Percentiles rank a stretch among this genome's conserved stretches.
Evolutionary conservation across 2,113 vertebrate genomes (phyloP).

Genomic region (Toxotes jaculatrix): DNA sequence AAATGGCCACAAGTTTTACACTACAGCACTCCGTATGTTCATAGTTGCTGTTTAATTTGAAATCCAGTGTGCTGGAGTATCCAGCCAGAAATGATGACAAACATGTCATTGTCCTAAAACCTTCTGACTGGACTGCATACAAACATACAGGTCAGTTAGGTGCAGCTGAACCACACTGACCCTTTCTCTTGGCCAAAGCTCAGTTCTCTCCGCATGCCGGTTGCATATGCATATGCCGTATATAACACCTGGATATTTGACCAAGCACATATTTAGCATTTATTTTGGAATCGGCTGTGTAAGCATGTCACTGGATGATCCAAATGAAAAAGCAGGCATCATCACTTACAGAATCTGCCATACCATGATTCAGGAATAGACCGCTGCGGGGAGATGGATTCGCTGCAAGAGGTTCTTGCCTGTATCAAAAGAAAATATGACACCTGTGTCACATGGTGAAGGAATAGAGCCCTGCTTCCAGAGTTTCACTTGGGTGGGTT

Average conservation of each 20-base stretch:
- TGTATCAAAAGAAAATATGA: conserved; percentile 47
- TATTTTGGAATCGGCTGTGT: conserved; percentile 17
- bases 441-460: conserved; percentile 56
- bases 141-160: background rate
- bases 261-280: conserved; percentile 14
- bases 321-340: conserved; percentile 44
- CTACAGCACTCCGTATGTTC: background rate
- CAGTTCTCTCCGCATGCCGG: background rate
- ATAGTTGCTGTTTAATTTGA: background rate
- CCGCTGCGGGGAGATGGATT: conserved; percentile 17
- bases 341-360: conserved; percentile 30
- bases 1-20: background rate
- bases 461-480: conserved; percentile 34
- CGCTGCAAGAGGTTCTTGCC: conserved; percentile 34
- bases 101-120: background rate
- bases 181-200: background rate
- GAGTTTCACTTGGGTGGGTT: conserved; percentile 66
- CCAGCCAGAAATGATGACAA: background rate
- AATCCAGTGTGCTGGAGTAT: background rate
- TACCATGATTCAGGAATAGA: conserved; percentile 22
- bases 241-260: conserved; percentile 6
- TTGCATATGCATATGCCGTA: conserved; percentile 2
- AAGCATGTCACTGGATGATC: conserved; percentile 14
- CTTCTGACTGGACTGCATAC: background rate
- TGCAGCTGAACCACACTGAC: background rate